phyloP scores from a whole-genome alignment of 2,797 vertebrate species.

The Geotrypetes seraphini region DNA sequence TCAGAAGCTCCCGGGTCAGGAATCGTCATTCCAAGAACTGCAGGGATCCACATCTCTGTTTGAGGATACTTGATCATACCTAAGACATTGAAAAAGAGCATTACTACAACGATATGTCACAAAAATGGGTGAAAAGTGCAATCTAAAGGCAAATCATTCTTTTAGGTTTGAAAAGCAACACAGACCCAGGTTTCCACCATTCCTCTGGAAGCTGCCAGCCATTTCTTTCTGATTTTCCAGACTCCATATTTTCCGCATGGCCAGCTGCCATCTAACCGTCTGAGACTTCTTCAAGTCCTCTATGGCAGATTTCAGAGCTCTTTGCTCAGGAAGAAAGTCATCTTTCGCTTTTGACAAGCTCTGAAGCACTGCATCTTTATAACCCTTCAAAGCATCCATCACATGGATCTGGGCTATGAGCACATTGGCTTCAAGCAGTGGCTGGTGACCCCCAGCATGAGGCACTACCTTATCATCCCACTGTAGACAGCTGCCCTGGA shows the following conservation, averaged over 20 bases:
- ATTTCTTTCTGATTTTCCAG: slow-evolving; percentile 52
- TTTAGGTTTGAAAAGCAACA: no score
- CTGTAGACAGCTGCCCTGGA: slow-evolving; percentile 51
- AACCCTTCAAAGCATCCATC: slow-evolving; percentile 39
- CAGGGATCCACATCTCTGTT: slow-evolving; percentile 56
- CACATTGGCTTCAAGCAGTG: slow-evolving; percentile 59
- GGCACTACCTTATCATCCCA: slow-evolving; percentile 50
- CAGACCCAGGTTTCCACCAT: slow-evolving; percentile 60
- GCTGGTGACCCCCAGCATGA: slow-evolving; percentile 58
- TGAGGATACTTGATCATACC: slow-evolving; percentile 60
- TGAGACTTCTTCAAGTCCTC: slow-evolving; percentile 51
- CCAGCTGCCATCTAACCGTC: slow-evolving; percentile 46
- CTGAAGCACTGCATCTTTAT: slow-evolving; percentile 38
- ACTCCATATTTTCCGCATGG: slow-evolving; percentile 53
- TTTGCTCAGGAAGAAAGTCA: slow-evolving; percentile 1
- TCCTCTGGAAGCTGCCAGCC: slow-evolving; percentile 36
- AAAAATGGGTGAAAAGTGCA: no score
- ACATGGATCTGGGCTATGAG: slow-evolving; percentile 49
- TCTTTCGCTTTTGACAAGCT: slow-evolving; percentile 10
- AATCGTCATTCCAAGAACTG: slow-evolving; percentile 74
- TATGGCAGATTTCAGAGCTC: slow-evolving; percentile 34
- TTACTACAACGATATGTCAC: no score
- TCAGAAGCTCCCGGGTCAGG: slow-evolving; percentile 75
- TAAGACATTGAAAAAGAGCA: slow-evolving; percentile 23
- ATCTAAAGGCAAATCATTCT: no score